These are phyloP conservation scores for Silurus lanzhouensis DNA, from an alignment of 2,797 vertebrate species.

Conservation along the genomic window DNA sequence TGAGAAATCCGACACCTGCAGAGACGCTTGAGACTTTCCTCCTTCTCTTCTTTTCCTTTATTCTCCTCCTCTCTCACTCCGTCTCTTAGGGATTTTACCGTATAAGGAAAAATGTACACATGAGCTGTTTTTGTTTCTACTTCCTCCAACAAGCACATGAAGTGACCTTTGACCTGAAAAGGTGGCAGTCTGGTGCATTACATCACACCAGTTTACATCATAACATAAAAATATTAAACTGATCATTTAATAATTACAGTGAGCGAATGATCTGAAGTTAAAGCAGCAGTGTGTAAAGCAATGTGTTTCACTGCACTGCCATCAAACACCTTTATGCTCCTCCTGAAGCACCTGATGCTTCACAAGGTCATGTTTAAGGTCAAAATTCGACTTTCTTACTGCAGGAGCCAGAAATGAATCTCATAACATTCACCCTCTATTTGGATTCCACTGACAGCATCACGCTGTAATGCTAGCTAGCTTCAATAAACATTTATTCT, in stretches of 20 bases:
- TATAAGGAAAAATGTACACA: conserved; percentile 68
- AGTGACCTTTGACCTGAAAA: neutral
- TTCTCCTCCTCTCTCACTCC: too few species aligned
- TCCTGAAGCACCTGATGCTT: neutral
- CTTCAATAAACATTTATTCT: neutral
- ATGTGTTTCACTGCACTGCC: neutral
- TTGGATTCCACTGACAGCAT: neutral
- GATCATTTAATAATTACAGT: neutral
- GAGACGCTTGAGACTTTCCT: neutral
- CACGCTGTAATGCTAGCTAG: too few species aligned
- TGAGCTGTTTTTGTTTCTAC: neutral
- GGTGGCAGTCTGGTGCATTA: too few species aligned
- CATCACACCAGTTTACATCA: neutral
- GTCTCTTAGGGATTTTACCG: conserved; percentile 63
- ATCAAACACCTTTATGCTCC: neutral
- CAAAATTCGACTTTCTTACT: neutral
- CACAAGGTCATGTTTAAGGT: neutral
- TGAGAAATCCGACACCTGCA: neutral
- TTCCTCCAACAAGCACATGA: neutral
- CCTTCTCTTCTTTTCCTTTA: neutral
- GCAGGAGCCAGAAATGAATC: neutral
- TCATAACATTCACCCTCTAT: too few species aligned
- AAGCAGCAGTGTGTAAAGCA: neutral
- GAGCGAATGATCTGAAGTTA: neutral
- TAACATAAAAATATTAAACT: neutral